Base-by-base conservation (phyloP, 2,113 vertebrate species). In the Brachypteracias leptosomus region DNA sequence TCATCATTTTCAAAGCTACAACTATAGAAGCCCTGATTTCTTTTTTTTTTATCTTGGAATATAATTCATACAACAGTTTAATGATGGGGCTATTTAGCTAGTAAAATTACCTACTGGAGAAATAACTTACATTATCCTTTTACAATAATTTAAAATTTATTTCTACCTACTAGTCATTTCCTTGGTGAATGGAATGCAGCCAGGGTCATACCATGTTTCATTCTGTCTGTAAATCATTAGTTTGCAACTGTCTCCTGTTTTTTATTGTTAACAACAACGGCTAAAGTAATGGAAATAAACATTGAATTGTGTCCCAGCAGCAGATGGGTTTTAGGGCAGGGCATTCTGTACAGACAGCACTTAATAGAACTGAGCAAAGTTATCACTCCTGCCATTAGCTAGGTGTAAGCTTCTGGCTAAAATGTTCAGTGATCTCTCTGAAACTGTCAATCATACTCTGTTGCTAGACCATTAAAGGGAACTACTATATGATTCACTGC, bases 261-360 rank as follows among this genome's bases (percentile, higher is more conserved):
- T 97, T 98, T 97, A 97, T 97, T 97, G 96, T 97, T 97, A 94
- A 95, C 95, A 98, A 97, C 97, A 97, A 91, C 86, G 97, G 87
- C 20, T 73, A 94, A 96, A 85, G 87, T 97, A 96, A 97, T 97
- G 98, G 97, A 97, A 96, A 85, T 97, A 97, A 97, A 97, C 97
- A 97, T 73, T 97, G 97, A 97, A 95, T 80, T 89, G 78, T 70
- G 28, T 97, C 97, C 97, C 89, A 91, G 57, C 36, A 67, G 96
- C 95, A 96, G 97, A 96, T 96, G 96, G 97, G 89, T 89, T 91
- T 91, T 62, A 92, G 90, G 95, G 96, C 93, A 91, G 95, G 95
- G 96, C 96, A 46, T 84, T 81, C 84, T 85, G 67, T 89, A 83
- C 88, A 92, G 95, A 91, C 95, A 93, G 90, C 95, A 71, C 68